Evolutionary conservation across 1,140 invertebrate genomes (phyloP).

Genomic region (Lasioglossum albipes): DNA sequence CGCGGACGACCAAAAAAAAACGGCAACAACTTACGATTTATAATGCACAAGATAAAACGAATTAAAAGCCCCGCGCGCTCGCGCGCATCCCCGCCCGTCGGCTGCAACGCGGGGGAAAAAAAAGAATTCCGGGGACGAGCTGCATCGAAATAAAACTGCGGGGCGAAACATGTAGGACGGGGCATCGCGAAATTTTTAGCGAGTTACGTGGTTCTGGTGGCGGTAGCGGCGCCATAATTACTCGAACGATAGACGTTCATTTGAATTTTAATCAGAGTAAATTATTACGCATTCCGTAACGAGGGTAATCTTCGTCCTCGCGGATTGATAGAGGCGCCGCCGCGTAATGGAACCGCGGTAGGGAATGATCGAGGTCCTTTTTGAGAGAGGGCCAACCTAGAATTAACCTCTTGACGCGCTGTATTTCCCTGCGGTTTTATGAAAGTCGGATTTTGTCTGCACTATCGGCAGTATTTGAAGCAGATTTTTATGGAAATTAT

Average conservation of each 20-base stretch:
- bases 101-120: not conserved
- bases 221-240: constrained; percentile 12
- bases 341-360: no score
- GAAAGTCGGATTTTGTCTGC: no score
- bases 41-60: constrained; percentile 48
- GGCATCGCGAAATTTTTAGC: constrained; percentile 15
- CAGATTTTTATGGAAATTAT: no score
- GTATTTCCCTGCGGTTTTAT: no score
- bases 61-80: constrained; percentile 25
- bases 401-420: no score
- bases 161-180: not conserved
- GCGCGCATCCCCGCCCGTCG: no score
- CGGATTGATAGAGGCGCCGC: no score
- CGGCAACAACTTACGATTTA: constrained; percentile 46
- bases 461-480: no score
- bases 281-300: constrained; percentile 2
- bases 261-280: constrained; percentile 1
- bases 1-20: not conserved
- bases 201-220: not conserved
- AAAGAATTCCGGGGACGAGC: constrained; percentile 25
- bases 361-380: no score
- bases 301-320: not conserved
- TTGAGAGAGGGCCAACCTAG: no score
- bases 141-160: constrained; percentile 35
- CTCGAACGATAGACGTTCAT: not conserved